phyloP scores from a whole-genome alignment of 2,888 invertebrate genomes.

The Petrolisthes manimaculis region DNA sequence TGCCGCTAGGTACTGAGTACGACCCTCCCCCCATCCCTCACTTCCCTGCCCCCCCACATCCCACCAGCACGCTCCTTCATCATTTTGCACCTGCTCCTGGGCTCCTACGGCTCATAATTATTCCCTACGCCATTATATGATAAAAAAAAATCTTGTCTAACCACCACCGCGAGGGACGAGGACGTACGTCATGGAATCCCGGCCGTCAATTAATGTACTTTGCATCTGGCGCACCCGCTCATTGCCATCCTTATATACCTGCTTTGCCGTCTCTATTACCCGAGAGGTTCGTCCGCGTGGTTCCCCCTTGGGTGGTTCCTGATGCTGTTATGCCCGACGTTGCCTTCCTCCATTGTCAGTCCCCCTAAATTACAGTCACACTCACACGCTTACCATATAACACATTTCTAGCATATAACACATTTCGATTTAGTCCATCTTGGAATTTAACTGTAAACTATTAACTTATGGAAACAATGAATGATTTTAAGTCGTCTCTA shows the following conservation, averaged over 20 bases:
- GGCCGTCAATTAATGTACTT: slow-evolving; percentile 28
- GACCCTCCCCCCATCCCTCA: slow-evolving; percentile 36
- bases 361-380: neutral
- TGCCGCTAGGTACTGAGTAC: slow-evolving; percentile 56
- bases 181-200: slow-evolving; percentile 33
- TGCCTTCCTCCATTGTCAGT: slow-evolving; percentile 36
- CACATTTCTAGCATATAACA: slow-evolving; percentile 21
- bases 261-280: slow-evolving; percentile 36
- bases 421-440: too few species aligned
- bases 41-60: slow-evolving; percentile 20
- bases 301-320: slow-evolving; percentile 22
- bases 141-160: slow-evolving; percentile 16
- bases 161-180: slow-evolving; percentile 5
- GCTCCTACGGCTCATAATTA: slow-evolving; percentile 30
- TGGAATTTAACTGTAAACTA: too few species aligned
- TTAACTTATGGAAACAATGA: too few species aligned
- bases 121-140: slow-evolving; percentile 28
- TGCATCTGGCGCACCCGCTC: slow-evolving; percentile 31
- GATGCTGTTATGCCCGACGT: slow-evolving; percentile 39
- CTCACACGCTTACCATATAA: slow-evolving; percentile 17
- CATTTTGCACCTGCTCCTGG: slow-evolving; percentile 28
- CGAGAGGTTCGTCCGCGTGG: neutral
- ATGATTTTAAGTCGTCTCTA: too few species aligned
- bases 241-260: slow-evolving; percentile 37
- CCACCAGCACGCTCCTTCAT: slow-evolving; percentile 27